A percentile compares a stretch with the other conserved stretches of the same genome.
Evolutionary conservation across 2,797 vertebrate genomes (phyloP).

Genomic region (Otus scops): DNA sequence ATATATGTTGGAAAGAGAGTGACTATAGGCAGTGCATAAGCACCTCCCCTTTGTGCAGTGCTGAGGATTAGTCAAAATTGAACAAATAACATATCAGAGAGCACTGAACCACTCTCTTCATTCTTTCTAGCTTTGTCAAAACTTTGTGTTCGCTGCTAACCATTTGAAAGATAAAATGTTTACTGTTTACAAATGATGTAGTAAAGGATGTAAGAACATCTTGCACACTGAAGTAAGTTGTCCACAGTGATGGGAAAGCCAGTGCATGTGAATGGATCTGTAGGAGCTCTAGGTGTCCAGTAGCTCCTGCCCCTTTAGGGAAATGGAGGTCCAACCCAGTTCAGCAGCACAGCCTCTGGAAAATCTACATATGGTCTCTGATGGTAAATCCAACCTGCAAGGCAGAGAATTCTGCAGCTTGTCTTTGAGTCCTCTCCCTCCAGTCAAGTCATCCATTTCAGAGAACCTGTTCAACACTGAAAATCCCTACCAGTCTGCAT

Average conservation of each 20-base stretch:
- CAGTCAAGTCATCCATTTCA: not conserved
- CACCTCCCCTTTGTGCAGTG: not conserved
- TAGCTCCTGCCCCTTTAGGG: not conserved
- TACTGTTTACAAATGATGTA: not conserved
- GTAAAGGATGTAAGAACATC: not conserved
- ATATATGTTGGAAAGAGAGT: not conserved
- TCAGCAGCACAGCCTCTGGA: not conserved
- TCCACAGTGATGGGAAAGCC: not conserved
- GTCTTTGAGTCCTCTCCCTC: not conserved
- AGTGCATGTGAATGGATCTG: rapidly evolving
- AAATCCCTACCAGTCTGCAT: not conserved
- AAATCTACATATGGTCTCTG: not conserved
- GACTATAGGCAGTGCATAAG: not conserved
- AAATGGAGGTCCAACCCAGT: not conserved
- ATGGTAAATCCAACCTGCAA: not conserved
- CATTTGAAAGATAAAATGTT: not conserved
- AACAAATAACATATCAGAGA: not conserved
- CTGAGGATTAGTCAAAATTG: not conserved
- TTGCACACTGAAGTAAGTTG: not conserved
- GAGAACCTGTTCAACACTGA: not conserved
- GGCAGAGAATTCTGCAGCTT: not conserved
- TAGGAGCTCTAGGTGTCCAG: not conserved
- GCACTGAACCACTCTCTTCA: not conserved
- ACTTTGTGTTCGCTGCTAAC: not conserved
- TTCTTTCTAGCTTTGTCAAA: not conserved